A percentile compares a stretch with the other conserved stretches of the same genome.
Evolutionary conservation across 2,113 vertebrate genomes (phyloP).

Genomic region (Pelusios castaneus): DNA sequence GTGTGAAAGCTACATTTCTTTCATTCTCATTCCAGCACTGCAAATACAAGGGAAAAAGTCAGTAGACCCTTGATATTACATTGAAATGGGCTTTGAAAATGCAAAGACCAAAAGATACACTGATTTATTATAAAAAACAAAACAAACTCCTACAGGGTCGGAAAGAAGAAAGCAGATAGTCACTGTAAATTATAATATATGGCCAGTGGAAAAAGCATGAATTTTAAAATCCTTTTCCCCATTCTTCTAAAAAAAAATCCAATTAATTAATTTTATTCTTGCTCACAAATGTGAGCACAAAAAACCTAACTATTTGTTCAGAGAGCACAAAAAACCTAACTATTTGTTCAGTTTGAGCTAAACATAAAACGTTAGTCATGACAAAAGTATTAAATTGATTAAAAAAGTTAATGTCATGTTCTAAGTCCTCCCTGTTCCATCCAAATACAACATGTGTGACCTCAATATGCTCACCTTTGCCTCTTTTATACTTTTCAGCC

Average conservation of each 20-base stretch:
- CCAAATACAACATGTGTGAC: not conserved
- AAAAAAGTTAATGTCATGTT: not conserved
- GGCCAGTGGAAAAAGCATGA: not conserved
- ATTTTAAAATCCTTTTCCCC: not conserved
- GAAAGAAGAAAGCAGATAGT: not conserved
- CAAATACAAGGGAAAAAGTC: not conserved
- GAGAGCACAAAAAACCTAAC: not conserved
- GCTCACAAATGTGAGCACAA: not conserved
- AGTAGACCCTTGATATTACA: not conserved
- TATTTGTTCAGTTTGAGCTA: not conserved
- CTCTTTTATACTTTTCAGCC: accelerated
- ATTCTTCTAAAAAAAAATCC: not conserved
- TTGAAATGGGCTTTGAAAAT: not conserved
- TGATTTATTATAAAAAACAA: not conserved
- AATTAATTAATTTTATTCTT: not conserved
- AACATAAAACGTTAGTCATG: not conserved
- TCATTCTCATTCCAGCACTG: not conserved
- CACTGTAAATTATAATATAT: not conserved
- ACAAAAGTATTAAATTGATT: not conserved
- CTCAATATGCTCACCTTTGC: not conserved
- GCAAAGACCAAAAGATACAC: not conserved
- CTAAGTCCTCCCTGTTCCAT: not conserved
- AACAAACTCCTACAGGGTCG: not conserved
- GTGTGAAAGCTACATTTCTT: not conserved
- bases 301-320: not conserved